phyloP scores from a whole-genome alignment of 2,797 vertebrate species.

The Oryzias dopingdopingensis region DNA sequence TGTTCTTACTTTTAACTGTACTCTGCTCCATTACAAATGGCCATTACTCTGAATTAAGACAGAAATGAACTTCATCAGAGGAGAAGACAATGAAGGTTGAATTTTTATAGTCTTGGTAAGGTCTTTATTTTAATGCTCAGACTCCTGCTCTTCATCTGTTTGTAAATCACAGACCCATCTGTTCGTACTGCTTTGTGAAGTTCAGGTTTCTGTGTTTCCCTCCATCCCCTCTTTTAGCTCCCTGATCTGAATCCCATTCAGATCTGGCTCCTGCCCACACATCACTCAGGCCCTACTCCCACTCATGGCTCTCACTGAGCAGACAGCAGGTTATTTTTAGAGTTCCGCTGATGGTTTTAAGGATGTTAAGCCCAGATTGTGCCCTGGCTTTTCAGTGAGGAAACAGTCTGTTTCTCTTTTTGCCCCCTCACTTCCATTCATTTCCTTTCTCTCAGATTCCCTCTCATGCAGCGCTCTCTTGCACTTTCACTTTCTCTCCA shows the following conservation, averaged over 20 bases:
- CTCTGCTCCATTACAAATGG: no score
- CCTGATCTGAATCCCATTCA: slow-evolving; percentile 30
- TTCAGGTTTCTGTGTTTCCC: slow-evolving; percentile 43
- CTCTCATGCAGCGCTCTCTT: neutral
- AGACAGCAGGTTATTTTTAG: slow-evolving; percentile 78
- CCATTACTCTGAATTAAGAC: no score
- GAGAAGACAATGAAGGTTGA: no score
- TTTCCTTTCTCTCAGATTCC: slow-evolving; percentile 60
- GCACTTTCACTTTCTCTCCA: slow-evolving; percentile 48
- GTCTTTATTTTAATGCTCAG: no score
- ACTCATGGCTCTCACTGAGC: slow-evolving; percentile 54
- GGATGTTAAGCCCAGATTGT: slow-evolving; percentile 74
- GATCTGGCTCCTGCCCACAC: slow-evolving; percentile 44
- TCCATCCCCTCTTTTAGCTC: slow-evolving; percentile 37
- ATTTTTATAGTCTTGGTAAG: no score
- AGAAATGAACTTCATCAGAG: no score
- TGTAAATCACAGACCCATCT: slow-evolving; percentile 32
- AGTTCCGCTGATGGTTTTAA: slow-evolving; percentile 68
- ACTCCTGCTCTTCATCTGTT: slow-evolving; percentile 4
- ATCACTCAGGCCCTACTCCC: slow-evolving; percentile 22
- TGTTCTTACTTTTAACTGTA: no score
- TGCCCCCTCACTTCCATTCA: slow-evolving; percentile 50
- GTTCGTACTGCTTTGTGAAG: slow-evolving; percentile 33
- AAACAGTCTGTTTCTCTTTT: slow-evolving; percentile 70
- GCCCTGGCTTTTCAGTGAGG: slow-evolving; percentile 68